These are phyloP conservation scores for Sylvilagus floridanus DNA, from an alignment of 2,797 vertebrate species.

Conservation along the genomic window DNA sequence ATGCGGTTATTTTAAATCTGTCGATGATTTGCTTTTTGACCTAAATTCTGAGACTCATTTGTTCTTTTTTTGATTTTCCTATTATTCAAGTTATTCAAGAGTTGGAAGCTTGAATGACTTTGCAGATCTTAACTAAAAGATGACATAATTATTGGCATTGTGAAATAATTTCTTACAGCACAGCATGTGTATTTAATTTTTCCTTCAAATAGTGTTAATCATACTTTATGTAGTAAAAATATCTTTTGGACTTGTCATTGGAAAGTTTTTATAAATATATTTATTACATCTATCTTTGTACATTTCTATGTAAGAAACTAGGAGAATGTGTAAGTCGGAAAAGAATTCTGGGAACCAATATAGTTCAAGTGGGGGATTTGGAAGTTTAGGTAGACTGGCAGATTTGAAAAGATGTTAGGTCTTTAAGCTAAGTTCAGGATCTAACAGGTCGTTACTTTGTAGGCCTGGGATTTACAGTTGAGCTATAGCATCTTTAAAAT, in stretches of 20 bases:
- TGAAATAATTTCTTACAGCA: slow-evolving; percentile 45
- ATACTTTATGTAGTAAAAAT: slow-evolving; percentile 46
- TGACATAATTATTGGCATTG: neutral
- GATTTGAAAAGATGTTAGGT: neutral
- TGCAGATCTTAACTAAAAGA: slow-evolving; percentile 55
- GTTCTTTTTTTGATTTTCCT: neutral
- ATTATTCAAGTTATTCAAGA: slow-evolving; percentile 19
- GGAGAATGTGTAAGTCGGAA: slow-evolving; percentile 45
- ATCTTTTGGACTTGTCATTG: slow-evolving; percentile 49
- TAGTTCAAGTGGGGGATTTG: slow-evolving; percentile 22
- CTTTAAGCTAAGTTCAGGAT: neutral
- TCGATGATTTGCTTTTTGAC: slow-evolving; percentile 52
- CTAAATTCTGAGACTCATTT: neutral
- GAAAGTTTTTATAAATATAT: slow-evolving; percentile 42
- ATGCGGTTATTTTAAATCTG: slow-evolving; percentile 23
- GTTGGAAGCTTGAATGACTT: slow-evolving; percentile 14
- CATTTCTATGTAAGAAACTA: slow-evolving; percentile 38
- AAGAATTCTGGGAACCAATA: neutral
- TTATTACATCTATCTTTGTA: slow-evolving; percentile 33
- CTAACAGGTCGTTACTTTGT: neutral
- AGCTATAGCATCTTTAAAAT: neutral
- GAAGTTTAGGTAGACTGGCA: neutral
- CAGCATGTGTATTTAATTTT: slow-evolving; percentile 48
- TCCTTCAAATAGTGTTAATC: neutral
- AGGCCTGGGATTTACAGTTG: slow-evolving; percentile 18